Evolutionary conservation across 1,140 invertebrate genomes (phyloP).

Genomic region (Asobara japonica): DNA sequence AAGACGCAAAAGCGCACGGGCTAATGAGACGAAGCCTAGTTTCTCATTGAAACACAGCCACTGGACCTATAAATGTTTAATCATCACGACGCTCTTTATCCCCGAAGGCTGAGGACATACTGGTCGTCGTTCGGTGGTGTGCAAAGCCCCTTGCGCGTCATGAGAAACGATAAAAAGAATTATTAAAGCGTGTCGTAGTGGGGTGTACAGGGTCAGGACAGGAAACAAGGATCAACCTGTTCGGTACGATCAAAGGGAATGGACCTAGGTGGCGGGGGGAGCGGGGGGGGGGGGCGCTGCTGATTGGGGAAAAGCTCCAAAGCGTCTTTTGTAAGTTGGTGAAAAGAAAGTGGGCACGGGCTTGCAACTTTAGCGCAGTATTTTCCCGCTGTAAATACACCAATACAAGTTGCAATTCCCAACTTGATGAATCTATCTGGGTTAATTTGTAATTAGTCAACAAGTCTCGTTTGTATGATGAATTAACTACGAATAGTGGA

Average conservation of each 20-base stretch:
- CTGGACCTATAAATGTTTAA: constrained; percentile 33
- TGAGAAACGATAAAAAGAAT: constrained; percentile 50
- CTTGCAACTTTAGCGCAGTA: background rate
- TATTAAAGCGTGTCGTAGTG: constrained; percentile 48
- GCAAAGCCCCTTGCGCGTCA: background rate
- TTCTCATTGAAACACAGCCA: background rate
- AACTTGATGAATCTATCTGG: background rate
- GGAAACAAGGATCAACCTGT: constrained; percentile 34
- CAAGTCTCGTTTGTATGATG: background rate
- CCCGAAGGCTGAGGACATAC: background rate
- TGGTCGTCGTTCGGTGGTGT: background rate
- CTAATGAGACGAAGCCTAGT: constrained; percentile 45
- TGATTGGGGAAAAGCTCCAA: background rate
- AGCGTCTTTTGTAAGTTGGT: background rate
- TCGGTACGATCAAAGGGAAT: constrained; percentile 42
- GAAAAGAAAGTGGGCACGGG: background rate
- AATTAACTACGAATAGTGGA: background rate
- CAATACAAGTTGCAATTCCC: background rate
- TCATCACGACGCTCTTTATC: constrained; percentile 27
- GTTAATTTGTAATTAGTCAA: background rate
- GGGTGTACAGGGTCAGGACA: constrained; percentile 21
- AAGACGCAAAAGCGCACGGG: constrained; percentile 25
- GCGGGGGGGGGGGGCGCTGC: too few species aligned
- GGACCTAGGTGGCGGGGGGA: constrained; percentile 16
- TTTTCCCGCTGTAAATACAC: background rate